Evolutionary conservation across 2,888 invertebrate species (phyloP), one percentile per base, ranked within the genome.

Genomic region (Heteropelma amictum): DNA sequence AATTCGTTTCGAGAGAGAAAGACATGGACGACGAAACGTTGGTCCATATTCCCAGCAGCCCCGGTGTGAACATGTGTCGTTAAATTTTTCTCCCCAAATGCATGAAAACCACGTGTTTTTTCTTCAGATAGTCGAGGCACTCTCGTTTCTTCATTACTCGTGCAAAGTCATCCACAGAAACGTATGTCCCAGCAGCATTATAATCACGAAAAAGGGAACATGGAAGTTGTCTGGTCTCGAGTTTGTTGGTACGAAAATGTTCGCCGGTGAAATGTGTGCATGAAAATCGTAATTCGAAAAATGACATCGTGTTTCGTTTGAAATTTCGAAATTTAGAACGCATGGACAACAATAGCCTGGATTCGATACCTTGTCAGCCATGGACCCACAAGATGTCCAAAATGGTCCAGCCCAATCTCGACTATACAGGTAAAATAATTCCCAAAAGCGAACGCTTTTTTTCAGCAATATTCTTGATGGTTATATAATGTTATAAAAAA

Each of bases 181-280:
- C 90, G 94, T 99, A 47, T 98, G 96, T 88, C 98, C 98, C 1
- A 94, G 95, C 81, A 96, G 96, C 82, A 95, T 99, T 82, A 92
- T 98, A 82, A 94, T 99, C 78, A 97, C 97, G 60, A 96, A 95
- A 88, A 93, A 94, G 70, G 97, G 98, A 78, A 96, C 97, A 42
- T 99, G 99, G 99, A 99, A 99, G 89, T 92, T 99, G 72, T 96
- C 95, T 54, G 98, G 98, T 23, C 92, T 99, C 78, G 98, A 98
- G 88, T 98, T 98, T 90, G 92, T 94, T 80, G 97, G 98, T 95
- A 90, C 91, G 21, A 0, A n/a, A 12, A 30, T n/a, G n/a, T n/a
- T n/a, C n/a, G n/a, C n/a, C n/a, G n/a, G n/a, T n/a, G n/a, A n/a
- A n/a, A n/a, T n/a, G n/a, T n/a, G n/a, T n/a, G n/a, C n/a, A n/a